Evolutionary conservation across 2,888 invertebrate species (phyloP).

Genomic region (Meta bourneti): DNA sequence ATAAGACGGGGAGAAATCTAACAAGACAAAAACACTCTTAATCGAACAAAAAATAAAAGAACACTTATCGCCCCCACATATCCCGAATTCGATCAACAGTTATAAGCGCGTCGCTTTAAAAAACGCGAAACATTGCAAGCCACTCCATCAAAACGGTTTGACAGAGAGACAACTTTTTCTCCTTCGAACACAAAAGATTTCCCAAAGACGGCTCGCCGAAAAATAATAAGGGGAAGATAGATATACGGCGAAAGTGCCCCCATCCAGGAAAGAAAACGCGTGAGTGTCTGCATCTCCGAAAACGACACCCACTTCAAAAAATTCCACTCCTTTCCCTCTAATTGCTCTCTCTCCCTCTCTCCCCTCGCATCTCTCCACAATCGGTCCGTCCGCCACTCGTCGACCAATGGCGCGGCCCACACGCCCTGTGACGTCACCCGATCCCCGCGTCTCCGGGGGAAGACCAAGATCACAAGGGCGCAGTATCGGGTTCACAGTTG

Average conservation of each 20-base stretch:
- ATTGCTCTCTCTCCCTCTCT: slow-evolving; percentile 40
- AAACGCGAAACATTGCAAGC: background rate
- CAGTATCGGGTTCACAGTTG: slow-evolving; percentile 30
- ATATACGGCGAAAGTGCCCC: background rate
- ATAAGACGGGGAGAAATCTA: too few species aligned
- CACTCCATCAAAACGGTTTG: background rate
- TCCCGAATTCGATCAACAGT: too few species aligned
- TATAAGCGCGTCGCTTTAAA: too few species aligned
- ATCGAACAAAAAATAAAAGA: too few species aligned
- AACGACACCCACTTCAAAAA: slow-evolving; percentile 53
- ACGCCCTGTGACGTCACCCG: slow-evolving; percentile 62
- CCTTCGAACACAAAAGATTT: too few species aligned
- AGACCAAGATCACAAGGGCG: slow-evolving; percentile 48
- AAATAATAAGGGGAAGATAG: slow-evolving; percentile 2
- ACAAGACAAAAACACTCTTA: too few species aligned
- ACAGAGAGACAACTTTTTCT: background rate
- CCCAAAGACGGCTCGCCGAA: background rate
- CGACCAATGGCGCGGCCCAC: slow-evolving; percentile 49
- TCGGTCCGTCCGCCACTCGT: slow-evolving; percentile 40
- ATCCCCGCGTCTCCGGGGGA: slow-evolving; percentile 47
- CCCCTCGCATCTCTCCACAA: background rate
- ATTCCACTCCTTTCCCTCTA: slow-evolving; percentile 10
- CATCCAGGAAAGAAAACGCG: background rate
- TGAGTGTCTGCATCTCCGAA: slow-evolving; percentile 6
- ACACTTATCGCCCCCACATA: too few species aligned